These are phyloP conservation scores for Anthopleura sola DNA, from an alignment of 64 coral and sea anemone species.

Conservation along the genomic window DNA sequence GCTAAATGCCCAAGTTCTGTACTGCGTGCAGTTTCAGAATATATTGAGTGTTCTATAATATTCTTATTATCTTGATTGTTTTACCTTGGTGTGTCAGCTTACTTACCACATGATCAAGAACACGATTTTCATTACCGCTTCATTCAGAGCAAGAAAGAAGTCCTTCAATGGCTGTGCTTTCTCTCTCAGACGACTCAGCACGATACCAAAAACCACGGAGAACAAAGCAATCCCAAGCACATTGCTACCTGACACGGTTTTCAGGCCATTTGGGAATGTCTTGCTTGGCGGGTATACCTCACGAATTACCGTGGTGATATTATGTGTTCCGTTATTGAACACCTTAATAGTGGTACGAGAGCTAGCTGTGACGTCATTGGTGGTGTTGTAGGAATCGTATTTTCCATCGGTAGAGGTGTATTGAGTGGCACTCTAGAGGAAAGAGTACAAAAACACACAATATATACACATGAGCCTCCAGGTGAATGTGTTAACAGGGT, in stretches of 20 bases:
- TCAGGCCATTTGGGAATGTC: conserved; percentile 39
- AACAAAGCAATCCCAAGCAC: conserved; percentile 69
- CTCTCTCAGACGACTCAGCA: conserved; percentile 53
- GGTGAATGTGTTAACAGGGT: too few relatives aligned
- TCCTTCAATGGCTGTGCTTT: conserved; percentile 46
- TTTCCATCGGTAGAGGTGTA: conserved; percentile 32
- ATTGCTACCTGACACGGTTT: conserved; percentile 37
- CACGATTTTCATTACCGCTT: conserved; percentile 72
- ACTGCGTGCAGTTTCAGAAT: too few relatives aligned
- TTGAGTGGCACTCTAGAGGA: neutral
- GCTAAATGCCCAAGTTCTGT: too few relatives aligned
- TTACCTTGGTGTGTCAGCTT: too few relatives aligned
- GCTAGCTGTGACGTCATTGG: conserved; percentile 27
- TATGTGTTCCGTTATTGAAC: conserved; percentile 39
- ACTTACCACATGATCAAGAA: conserved; percentile 74
- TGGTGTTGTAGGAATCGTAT: conserved; percentile 44
- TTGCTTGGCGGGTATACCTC: conserved; percentile 14
- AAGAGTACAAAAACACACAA: neutral
- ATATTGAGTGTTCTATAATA: too few relatives aligned
- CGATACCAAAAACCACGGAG: conserved; percentile 65
- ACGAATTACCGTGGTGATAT: conserved; percentile 26
- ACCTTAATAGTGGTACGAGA: conserved; percentile 24
- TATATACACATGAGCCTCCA: too few relatives aligned
- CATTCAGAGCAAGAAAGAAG: conserved; percentile 62
- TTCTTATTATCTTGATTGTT: too few relatives aligned